These are phyloP conservation scores for Tokudaia tokunoshimensis DNA, from an alignment of 2,797 vertebrate species.

Conservation along the genomic window DNA sequence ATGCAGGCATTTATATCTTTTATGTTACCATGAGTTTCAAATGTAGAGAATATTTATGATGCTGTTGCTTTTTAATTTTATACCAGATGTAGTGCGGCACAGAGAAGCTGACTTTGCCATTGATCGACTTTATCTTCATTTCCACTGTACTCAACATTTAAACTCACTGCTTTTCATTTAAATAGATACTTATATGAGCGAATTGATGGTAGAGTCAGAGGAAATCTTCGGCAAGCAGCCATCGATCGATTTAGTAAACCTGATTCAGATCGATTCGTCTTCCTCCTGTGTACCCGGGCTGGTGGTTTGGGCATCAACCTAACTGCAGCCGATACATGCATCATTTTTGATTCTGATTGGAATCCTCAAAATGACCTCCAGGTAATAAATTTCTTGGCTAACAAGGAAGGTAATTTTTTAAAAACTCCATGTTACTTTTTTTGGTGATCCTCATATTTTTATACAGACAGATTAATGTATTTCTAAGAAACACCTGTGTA, in stretches of 20 bases:
- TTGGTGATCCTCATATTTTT: constrained; percentile 36
- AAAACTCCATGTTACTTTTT: not conserved
- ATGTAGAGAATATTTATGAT: not conserved
- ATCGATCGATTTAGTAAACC: constrained; percentile 99
- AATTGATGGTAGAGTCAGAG: constrained; percentile 97
- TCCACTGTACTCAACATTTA: constrained; percentile 41
- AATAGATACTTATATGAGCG: constrained; percentile 96
- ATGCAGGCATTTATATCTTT: constrained; percentile 14
- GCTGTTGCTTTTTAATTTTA: constrained; percentile 30
- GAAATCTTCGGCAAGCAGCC: constrained; percentile 97
- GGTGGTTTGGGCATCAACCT: constrained; percentile 98
- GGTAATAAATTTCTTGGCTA: constrained; percentile 87
- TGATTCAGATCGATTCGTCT: constrained; percentile 98
- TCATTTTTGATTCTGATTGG: constrained; percentile 99
- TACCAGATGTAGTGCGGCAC: not conserved
- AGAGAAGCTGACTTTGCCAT: constrained; percentile 33
- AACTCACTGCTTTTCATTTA: constrained; percentile 53
- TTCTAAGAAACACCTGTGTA: constrained; percentile 32
- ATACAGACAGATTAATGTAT: not conserved
- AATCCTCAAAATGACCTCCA: constrained; percentile 99
- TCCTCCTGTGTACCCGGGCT: constrained; percentile 98
- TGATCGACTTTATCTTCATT: constrained; percentile 47
- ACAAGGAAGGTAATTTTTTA: not conserved
- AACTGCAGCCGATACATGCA: constrained; percentile 98
- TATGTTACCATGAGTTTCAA: constrained; percentile 59